phyloP scores from a whole-genome alignment of 2,797 vertebrate species.

The Darevskia nairensis region DNA sequence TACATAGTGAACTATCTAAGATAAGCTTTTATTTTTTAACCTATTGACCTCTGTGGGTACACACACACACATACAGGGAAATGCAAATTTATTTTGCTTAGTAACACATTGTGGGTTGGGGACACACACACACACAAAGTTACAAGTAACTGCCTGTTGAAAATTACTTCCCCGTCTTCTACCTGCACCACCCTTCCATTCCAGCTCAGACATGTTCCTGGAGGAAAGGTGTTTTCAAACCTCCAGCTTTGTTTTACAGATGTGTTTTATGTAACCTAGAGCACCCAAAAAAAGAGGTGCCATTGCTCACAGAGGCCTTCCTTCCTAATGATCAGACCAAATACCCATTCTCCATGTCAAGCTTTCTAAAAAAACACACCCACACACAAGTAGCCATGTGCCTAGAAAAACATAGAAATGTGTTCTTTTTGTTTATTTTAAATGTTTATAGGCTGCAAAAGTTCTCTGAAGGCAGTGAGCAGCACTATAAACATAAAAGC shows the following conservation, averaged over 20 bases:
- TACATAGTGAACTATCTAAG: slow-evolving; percentile 1
- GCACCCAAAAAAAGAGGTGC: slow-evolving; percentile 1
- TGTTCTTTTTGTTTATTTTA: not conserved
- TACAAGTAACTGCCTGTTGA: slow-evolving; percentile 20
- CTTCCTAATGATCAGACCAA: not conserved
- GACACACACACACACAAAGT: not conserved
- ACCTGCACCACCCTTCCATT: slow-evolving; percentile 53
- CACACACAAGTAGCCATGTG: fast-evolving
- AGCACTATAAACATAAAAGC: not conserved
- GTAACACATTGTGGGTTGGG: not conserved
- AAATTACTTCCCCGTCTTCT: not conserved
- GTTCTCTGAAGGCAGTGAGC: not conserved
- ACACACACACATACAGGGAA: not conserved
- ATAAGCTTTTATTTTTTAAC: not conserved
- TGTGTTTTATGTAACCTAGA: slow-evolving; percentile 45
- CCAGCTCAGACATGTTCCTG: slow-evolving; percentile 59
- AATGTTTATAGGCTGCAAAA: not conserved
- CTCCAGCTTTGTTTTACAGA: slow-evolving; percentile 51
- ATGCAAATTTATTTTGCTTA: not conserved
- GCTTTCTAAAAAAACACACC: not conserved
- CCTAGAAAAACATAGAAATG: not conserved
- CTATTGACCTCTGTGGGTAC: not conserved
- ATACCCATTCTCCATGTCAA: not conserved
- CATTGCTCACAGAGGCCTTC: not conserved
- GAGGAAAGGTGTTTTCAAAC: slow-evolving; percentile 39